Conservation (phyloP, 2,888 invertebrate genomes). For the Helicoverpa assulta region DNA sequence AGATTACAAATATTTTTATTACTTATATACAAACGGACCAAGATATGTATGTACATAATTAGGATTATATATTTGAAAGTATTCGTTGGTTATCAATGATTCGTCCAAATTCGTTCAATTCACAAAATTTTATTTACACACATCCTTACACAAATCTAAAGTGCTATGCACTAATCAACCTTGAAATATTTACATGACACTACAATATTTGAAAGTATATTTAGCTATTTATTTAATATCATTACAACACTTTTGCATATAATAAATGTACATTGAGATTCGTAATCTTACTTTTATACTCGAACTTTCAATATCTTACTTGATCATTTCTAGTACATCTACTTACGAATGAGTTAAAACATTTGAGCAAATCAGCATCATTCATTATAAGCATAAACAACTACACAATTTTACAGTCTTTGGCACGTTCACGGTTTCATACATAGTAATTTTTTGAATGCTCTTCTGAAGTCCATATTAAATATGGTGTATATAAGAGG, state of each 20-base stretch:
- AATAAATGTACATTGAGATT: constrained; percentile 55
- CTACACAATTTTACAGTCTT: constrained; percentile 69
- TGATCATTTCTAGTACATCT: constrained; percentile 50
- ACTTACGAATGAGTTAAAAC: constrained; percentile 71
- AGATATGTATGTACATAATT: constrained; percentile 81
- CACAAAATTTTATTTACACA: constrained; percentile 72
- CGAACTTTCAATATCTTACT: constrained; percentile 34
- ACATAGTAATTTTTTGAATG: constrained; percentile 94
- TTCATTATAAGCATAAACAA: constrained; percentile 70
- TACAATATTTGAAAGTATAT: constrained; percentile 54
- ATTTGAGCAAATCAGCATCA: constrained; percentile 85
- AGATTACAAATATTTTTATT: constrained; percentile 67
- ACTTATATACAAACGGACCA: constrained; percentile 75
- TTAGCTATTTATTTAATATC: constrained; percentile 40
- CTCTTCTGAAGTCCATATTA: constrained; percentile 97
- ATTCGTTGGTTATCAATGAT: constrained; percentile 76
- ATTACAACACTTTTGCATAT: constrained; percentile 43
- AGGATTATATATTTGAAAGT: constrained; percentile 65
- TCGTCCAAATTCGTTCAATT: constrained; percentile 72
- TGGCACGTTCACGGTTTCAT: constrained; percentile 83
- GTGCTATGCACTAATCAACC: constrained; percentile 81
- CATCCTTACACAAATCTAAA: constrained; percentile 63
- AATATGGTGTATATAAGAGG: constrained; percentile 98
- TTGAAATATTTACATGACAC: constrained; percentile 68
- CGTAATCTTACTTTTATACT: constrained; percentile 42